Evolutionary conservation across 2,797 vertebrate genomes (phyloP).

Genomic region (Peromyscus attwateri): DNA sequence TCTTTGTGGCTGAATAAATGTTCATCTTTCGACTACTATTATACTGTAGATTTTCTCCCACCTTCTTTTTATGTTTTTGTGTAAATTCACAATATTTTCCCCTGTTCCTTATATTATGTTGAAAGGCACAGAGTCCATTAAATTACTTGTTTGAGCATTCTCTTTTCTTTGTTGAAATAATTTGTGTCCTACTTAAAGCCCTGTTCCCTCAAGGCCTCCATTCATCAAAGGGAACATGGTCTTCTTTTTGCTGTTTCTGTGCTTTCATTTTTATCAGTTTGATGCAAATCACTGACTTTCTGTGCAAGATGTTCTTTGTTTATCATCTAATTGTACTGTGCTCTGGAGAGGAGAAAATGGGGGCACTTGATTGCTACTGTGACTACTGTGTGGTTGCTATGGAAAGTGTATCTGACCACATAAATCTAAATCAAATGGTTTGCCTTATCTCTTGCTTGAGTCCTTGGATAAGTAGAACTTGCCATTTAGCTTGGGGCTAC

Average conservation of each 20-base stretch:
- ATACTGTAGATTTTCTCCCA: conserved; percentile 20
- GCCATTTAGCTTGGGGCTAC: conserved; percentile 42
- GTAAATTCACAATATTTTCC: conserved; percentile 59
- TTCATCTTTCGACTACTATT: conserved; percentile 42
- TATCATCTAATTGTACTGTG: conserved; percentile 73
- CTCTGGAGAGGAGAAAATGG: conserved; percentile 70
- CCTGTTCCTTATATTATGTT: conserved; percentile 62
- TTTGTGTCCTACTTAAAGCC: conserved; percentile 66
- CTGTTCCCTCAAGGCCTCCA: not conserved
- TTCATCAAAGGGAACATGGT: conserved; percentile 64
- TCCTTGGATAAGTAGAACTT: conserved; percentile 31
- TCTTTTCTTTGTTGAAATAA: conserved; percentile 41
- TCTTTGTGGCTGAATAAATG: not conserved
- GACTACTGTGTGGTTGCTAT: conserved; percentile 66
- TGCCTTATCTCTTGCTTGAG: conserved; percentile 68
- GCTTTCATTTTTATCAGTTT: conserved; percentile 72
- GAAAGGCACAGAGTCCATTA: not conserved
- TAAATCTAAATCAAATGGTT: conserved; percentile 52
- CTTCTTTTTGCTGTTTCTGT: conserved; percentile 68
- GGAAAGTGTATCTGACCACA: conserved; percentile 64
- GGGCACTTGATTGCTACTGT: conserved; percentile 52
- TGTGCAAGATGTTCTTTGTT: conserved; percentile 74
- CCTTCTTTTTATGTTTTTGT: conserved; percentile 28
- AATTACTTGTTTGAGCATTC: conserved; percentile 49
- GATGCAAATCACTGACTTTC: conserved; percentile 71